Evolutionary conservation across 2,888 invertebrate genomes (phyloP).

Genomic region (Archaeoteleia sp.): DNA sequence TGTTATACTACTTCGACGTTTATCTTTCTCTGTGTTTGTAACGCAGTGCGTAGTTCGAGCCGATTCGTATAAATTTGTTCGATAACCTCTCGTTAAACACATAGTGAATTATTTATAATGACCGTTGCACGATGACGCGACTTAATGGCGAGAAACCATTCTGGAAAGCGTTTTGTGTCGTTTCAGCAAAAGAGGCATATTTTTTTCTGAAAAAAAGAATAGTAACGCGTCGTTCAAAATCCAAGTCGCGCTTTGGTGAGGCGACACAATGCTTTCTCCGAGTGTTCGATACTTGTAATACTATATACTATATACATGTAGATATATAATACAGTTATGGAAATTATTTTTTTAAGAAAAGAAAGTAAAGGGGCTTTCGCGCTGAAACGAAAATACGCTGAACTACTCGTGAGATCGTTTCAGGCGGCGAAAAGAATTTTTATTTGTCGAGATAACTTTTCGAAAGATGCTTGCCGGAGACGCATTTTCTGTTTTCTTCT

Average conservation of each 20-base stretch:
- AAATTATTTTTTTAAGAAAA: constrained; percentile 55
- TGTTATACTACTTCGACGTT: constrained; percentile 42
- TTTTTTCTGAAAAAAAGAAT: constrained; percentile 15
- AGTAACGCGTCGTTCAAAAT: constrained; percentile 36
- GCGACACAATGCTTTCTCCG: constrained; percentile 52
- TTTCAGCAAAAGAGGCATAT: constrained; percentile 48
- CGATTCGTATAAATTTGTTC: constrained; percentile 52
- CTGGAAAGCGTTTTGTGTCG: constrained; percentile 52
- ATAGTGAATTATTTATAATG: constrained; percentile 51
- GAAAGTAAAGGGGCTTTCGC: constrained; percentile 33
- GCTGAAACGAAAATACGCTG: constrained; percentile 32
- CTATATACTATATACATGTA: constrained; percentile 49
- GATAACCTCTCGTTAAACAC: constrained; percentile 51
- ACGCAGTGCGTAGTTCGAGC: constrained; percentile 43
- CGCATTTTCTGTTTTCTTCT: constrained; percentile 46
- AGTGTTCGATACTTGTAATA: constrained; percentile 54
- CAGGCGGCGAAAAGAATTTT: constrained; percentile 40
- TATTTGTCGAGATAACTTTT: constrained; percentile 42
- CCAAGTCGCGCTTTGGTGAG: constrained; percentile 47
- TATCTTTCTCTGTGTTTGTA: constrained; percentile 47
- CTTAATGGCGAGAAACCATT: constrained; percentile 48
- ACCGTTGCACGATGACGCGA: constrained; percentile 53
- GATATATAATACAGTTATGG: constrained; percentile 46
- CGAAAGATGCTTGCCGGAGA: constrained; percentile 38
- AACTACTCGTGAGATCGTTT: constrained; percentile 31